Evolutionary conservation across 2,888 invertebrate species (phyloP), one percentile per base, ranked within the genome.

Genomic region (Electrophaes corylata): DNA sequence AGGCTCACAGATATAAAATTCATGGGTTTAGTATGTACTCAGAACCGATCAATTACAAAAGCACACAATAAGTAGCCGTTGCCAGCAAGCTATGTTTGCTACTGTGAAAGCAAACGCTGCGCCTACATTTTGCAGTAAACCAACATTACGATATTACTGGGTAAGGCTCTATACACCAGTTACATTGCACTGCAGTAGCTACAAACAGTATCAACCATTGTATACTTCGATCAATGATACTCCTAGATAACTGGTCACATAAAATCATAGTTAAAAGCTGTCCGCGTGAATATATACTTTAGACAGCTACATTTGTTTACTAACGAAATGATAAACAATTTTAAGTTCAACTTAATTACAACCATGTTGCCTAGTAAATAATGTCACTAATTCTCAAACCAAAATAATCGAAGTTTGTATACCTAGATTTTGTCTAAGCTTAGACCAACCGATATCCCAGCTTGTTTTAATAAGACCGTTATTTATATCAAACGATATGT

Each of bases 111-210:
- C 62, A 72, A 68, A 71, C 66, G 57, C 46, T 62, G 54, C 64
- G 54, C 66, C 64, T 63, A 62, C 57, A 68, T 62, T 64, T 62
- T 67, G 53, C 60, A 58, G 43, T 59, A 40, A 67, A 67, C 62
- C 33, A 55, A 67, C 60, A 64, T 62, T 59, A 50, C 45, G 45
- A 14, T 57, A 57, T 56, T 46, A 51, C 57, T 40, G 40, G 55
- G 51, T 35, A 26, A 55, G 51, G 55, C 50, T 11, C 39, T 43
- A 39, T 44, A 55, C 46, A 46, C 33, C 18, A 18, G 18, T 37
- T 26, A 20, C 48, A 45, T 45, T 59, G 59, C 50, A 54, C 57
- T 58, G 56, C 61, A 57, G 40, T 46, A 48, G 2, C 47, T 55
- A 33, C 16, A 37, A 14, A 35, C 16, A 16, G 16, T 16, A 16